Conservation (phyloP, 1,140 invertebrate species). For the Drosophila jambulina region DNA sequence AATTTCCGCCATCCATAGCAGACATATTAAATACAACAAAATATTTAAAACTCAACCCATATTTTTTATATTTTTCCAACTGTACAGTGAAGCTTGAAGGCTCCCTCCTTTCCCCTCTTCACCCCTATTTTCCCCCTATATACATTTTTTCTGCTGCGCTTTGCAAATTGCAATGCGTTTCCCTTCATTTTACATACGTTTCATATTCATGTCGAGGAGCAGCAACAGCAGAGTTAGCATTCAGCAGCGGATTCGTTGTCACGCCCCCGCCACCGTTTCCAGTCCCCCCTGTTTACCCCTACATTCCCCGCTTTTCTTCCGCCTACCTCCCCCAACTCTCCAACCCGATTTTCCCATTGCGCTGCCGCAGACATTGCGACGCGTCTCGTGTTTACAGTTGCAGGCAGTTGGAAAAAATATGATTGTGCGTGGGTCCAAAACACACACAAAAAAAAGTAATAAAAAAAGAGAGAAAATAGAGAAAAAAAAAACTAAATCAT, state of each 20-base stretch:
- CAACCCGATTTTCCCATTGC: slow-evolving; percentile 32
- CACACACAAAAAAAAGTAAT: background rate
- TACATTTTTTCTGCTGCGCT: slow-evolving; percentile 43
- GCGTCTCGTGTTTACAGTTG: slow-evolving; percentile 77
- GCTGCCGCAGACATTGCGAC: slow-evolving; percentile 69
- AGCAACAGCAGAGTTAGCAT: slow-evolving; percentile 20
- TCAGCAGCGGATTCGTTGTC: slow-evolving; percentile 60
- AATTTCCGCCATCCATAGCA: too few relatives aligned
- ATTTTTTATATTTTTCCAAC: background rate
- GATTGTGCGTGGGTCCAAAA: slow-evolving; percentile 61
- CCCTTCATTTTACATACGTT: slow-evolving; percentile 79
- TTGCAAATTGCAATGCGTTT: slow-evolving; percentile 66
- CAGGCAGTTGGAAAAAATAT: slow-evolving; percentile 43
- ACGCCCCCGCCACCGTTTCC: slow-evolving; percentile 46
- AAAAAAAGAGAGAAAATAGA: background rate
- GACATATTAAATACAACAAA: background rate
- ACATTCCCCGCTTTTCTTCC: slow-evolving; percentile 2
- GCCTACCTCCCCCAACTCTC: background rate
- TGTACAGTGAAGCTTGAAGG: slow-evolving; percentile 12
- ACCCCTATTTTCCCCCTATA: background rate
- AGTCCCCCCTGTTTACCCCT: background rate
- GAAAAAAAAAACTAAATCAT: slow-evolving; percentile 3
- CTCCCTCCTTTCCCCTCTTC: background rate
- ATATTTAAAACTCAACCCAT: background rate
- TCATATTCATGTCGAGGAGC: slow-evolving; percentile 75